phyloP scores from a whole-genome alignment of 2,797 vertebrate species.

The Sebastes goodei region DNA sequence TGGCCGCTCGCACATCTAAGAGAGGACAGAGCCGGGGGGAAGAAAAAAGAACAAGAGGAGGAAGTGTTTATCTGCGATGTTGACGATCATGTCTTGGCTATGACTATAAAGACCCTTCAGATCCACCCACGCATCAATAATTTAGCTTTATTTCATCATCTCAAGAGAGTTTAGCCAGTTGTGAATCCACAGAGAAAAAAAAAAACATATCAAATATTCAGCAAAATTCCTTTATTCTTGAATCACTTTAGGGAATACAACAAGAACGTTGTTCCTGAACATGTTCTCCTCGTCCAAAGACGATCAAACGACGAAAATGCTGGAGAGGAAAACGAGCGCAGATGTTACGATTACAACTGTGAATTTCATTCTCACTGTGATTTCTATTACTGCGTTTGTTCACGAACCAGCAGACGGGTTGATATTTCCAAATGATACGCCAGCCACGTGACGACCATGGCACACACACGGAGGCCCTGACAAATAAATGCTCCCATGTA shows the following conservation, averaged over 20 bases:
- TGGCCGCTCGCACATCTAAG: conserved; percentile 94
- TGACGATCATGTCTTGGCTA: conserved; percentile 67
- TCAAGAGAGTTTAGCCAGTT: conserved; percentile 54
- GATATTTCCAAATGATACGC: conserved; percentile 41
- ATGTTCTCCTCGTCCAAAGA: conserved; percentile 35
- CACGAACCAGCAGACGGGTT: conserved; percentile 42
- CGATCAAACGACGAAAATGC: conserved; percentile 37
- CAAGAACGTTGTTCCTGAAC: conserved; percentile 28
- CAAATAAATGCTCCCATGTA: conserved; percentile 44
- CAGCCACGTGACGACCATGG: conserved; percentile 43
- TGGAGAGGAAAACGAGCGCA: conserved; percentile 20
- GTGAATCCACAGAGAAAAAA: conserved; percentile 47
- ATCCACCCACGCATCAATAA: conserved; percentile 77
- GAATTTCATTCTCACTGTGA: conserved; percentile 51
- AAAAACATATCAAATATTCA: conserved; percentile 58
- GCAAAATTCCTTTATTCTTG: conserved; percentile 30
- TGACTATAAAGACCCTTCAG: conserved; percentile 79
- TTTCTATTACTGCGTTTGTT: conserved; percentile 44
- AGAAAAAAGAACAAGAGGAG: conserved; percentile 21
- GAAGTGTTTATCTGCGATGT: conserved; percentile 59
- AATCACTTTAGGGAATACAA: conserved; percentile 40
- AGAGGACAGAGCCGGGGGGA: conserved; percentile 22
- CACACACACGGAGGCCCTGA: conserved; percentile 33
- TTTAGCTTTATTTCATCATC: conserved; percentile 65
- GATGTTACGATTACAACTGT: conserved; percentile 44